Percentiles rank a stretch among this genome's conserved stretches.
These are phyloP conservation scores for Myrmecophaga tridactyla DNA, from an alignment of 2,113 vertebrate genomes.

Conservation along the genomic window DNA sequence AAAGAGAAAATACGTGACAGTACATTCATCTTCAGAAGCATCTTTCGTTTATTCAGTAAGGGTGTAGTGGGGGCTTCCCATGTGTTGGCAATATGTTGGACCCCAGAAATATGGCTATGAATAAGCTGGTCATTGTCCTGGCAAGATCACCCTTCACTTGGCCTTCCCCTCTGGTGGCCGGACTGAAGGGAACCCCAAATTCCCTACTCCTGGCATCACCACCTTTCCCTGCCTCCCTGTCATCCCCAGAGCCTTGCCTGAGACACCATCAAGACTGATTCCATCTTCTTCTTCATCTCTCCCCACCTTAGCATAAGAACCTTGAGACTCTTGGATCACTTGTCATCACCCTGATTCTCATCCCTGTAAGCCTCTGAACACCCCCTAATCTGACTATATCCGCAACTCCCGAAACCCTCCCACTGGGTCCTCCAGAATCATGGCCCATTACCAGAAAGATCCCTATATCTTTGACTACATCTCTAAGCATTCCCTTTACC, in stretches of 20 bases:
- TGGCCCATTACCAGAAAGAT: neutral
- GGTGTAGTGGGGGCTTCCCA: neutral
- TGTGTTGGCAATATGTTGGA: rapidly evolving
- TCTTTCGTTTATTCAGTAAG: neutral
- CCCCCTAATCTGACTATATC: neutral
- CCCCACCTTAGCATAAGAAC: neutral
- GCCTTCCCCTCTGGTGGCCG: neutral
- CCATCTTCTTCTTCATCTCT: neutral
- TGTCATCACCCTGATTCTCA: neutral
- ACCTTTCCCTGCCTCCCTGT: neutral
- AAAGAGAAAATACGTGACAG: neutral
- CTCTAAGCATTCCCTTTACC: neutral
- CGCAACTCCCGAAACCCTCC: neutral
- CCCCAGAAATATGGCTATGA: neutral
- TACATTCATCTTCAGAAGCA: neutral
- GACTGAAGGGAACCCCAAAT: neutral
- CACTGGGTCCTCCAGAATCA: neutral
- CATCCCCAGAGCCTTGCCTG: neutral
- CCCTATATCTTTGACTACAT: neutral
- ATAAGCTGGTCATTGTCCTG: neutral
- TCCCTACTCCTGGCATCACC: no score
- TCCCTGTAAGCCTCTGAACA: neutral
- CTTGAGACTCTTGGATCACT: neutral
- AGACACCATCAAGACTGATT: neutral
- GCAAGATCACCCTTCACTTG: neutral